Conservation (phyloP, 2,888 invertebrate species). For the Agrotis exclamationis region DNA sequence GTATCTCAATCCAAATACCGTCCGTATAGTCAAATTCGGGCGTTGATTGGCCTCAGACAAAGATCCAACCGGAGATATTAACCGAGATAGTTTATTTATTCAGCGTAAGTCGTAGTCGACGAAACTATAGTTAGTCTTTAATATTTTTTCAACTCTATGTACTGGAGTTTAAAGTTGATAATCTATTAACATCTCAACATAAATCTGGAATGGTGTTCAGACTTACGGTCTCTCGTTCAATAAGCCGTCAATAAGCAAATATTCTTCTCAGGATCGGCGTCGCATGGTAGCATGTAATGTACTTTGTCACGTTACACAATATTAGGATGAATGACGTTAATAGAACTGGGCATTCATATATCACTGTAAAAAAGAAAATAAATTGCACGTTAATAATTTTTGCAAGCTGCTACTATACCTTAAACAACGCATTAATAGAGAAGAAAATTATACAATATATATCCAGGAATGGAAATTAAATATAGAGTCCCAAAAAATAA, state of each 20-base stretch:
- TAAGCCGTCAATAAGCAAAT: slow-evolving; percentile 60
- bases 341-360: slow-evolving; percentile 86
- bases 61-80: too few species aligned
- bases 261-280: slow-evolving; percentile 76
- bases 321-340: slow-evolving; percentile 71
- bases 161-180: too few species aligned
- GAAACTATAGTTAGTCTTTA: too few species aligned
- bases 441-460: too few species aligned
- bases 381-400: background rate
- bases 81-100: too few species aligned
- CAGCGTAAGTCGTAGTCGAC: too few species aligned
- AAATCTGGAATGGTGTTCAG: background rate
- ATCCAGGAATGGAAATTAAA: background rate
- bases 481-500: too few species aligned
- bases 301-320: slow-evolving; percentile 72
- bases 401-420: background rate
- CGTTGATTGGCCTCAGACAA: too few species aligned
- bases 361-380: slow-evolving; percentile 84
- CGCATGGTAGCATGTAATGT: slow-evolving; percentile 74
- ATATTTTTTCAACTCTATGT: too few species aligned
- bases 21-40: too few species aligned
- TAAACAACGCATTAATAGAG: too few species aligned
- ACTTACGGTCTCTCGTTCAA: background rate
- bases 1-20: too few species aligned
- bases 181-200: background rate